A percentile compares a stretch with the other conserved stretches of the same genome.
Evolutionary conservation across 1,140 invertebrate species (phyloP).

Genomic region (Ctenoplectra terminalis): DNA sequence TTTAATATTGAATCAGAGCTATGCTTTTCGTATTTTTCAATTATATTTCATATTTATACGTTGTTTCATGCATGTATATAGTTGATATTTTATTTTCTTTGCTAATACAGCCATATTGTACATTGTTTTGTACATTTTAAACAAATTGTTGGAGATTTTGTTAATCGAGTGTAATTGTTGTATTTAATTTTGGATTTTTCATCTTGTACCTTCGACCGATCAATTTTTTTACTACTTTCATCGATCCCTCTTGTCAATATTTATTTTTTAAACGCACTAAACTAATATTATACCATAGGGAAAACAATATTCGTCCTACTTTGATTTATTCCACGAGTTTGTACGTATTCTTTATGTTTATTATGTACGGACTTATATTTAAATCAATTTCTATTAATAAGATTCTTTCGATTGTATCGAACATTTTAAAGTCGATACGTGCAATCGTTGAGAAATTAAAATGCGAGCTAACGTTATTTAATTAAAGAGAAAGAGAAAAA

Average conservation of each 20-base stretch:
- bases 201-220: not conserved
- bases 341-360: slow-evolving; percentile 7
- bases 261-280: not conserved
- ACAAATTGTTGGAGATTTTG: slow-evolving; percentile 33
- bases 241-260: not conserved
- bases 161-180: slow-evolving; percentile 37
- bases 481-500: not conserved
- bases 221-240: not conserved
- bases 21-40: slow-evolving; percentile 1
- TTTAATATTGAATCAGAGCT: not conserved
- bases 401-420: not conserved
- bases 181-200: slow-evolving; percentile 3
- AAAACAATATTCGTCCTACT: not conserved
- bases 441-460: not conserved
- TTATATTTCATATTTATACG: not conserved
- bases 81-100: slow-evolving; percentile 55
- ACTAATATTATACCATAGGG: not conserved
- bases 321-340: not conserved
- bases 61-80: slow-evolving; percentile 39
- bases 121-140: slow-evolving; percentile 62
- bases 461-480: not conserved
- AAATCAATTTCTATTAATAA: not conserved
- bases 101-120: slow-evolving; percentile 70
- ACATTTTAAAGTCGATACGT: not conserved
- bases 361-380: not conserved